phyloP scores from a whole-genome alignment of 37 sponge, comb jelly and placozoan genomes.

The Mnemiopsis leidyi region DNA sequence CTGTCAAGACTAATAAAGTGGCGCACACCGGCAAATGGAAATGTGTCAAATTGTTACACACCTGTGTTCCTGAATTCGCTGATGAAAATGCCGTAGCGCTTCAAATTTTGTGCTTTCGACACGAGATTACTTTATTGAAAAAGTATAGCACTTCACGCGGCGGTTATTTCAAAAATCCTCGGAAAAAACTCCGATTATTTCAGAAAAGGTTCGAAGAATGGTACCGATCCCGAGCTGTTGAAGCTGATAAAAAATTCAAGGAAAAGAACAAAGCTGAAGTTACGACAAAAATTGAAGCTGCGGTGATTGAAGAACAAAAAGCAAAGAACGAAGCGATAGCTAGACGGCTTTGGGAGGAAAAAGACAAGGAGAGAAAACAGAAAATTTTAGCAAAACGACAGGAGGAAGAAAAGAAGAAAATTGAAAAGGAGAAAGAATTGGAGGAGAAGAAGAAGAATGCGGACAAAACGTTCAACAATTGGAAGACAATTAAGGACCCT shows the following conservation, averaged over 20 bases:
- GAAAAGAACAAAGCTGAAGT: background rate
- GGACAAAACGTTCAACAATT: background rate
- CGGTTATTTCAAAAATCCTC: no score
- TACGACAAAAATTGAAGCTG: background rate
- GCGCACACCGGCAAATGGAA: no score
- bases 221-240: constrained; percentile 16
- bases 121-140: no score
- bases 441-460: constrained; percentile 31
- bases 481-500: constrained; percentile 37
- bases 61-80: no score
- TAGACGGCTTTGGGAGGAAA: constrained; percentile 40
- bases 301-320: background rate
- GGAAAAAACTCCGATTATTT: no score
- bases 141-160: no score
- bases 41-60: no score
- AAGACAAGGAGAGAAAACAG: constrained; percentile 32
- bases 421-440: background rate
- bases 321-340: constrained; percentile 33
- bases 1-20: no score
- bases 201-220: constrained; percentile 33
- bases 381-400: background rate
- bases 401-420: constrained; percentile 25
- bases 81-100: no score
- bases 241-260: background rate
- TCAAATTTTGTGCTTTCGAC: no score